Conservation (phyloP, 2,888 invertebrate genomes). For the Biston stratarius region DNA sequence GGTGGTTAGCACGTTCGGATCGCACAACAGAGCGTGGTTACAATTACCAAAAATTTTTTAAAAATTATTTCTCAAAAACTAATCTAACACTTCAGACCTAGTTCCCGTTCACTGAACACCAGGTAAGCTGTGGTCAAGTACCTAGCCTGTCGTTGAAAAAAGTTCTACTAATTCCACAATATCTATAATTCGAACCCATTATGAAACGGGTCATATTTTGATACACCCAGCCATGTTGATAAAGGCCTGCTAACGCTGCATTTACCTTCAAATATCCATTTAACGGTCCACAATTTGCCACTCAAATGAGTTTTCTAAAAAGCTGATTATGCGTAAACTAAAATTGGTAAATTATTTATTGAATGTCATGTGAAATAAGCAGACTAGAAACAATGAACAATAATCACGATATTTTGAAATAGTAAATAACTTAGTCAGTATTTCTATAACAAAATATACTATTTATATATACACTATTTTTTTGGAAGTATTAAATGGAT, state of each 20-base stretch:
- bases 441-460: not conserved
- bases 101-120: too few relatives aligned
- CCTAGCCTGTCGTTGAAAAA: too few relatives aligned
- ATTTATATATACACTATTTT: too few relatives aligned
- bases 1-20: too few relatives aligned
- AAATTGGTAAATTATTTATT: slow-evolving; percentile 82
- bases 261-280: slow-evolving; percentile 65
- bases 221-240: slow-evolving; percentile 33
- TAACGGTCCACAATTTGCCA: slow-evolving; percentile 76
- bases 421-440: not conserved
- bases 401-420: slow-evolving; percentile 17
- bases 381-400: slow-evolving; percentile 51
- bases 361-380: slow-evolving; percentile 56
- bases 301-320: slow-evolving; percentile 85
- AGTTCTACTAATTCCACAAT: not conserved
- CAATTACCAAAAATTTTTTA: too few relatives aligned
- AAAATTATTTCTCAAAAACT: too few relatives aligned
- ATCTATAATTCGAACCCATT: not conserved
- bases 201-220: slow-evolving; percentile 8
- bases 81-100: too few relatives aligned
- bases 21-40: too few relatives aligned
- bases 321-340: slow-evolving; percentile 84
- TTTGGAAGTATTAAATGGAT: too few relatives aligned
- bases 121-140: too few relatives aligned
- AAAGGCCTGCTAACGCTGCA: slow-evolving; percentile 48